Conservation (phyloP, 1,140 invertebrate species). For the Eumeta japonica region DNA sequence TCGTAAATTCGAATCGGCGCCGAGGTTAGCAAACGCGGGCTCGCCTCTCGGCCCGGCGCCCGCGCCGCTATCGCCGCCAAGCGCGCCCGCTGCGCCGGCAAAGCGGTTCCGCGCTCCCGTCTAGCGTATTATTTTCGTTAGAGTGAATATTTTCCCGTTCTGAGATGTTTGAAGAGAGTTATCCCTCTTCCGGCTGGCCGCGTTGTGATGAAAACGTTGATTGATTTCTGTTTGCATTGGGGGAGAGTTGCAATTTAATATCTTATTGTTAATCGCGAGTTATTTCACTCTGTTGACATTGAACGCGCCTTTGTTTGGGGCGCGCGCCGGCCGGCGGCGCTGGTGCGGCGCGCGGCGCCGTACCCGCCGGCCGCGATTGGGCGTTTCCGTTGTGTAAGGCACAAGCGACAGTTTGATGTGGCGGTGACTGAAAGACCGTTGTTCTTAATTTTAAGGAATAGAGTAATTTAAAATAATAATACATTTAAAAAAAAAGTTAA, state of each 20-base stretch:
- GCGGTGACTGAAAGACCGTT: no score
- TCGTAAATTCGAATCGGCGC: no score
- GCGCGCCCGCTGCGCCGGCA: neutral
- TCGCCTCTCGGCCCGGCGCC: no score
- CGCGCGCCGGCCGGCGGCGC: neutral
- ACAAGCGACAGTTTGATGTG: no score
- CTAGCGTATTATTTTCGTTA: neutral
- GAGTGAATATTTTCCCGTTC: conserved; percentile 30
- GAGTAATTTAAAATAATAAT: no score
- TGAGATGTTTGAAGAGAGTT: conserved; percentile 42
- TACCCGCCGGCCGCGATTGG: no score
- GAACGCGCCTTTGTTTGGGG: neutral
- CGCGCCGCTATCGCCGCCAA: no score
- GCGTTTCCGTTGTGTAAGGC: no score
- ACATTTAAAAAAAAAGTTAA: no score
- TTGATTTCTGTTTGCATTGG: conserved; percentile 51
- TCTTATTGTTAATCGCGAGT: conserved; percentile 47
- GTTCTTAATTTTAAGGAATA: no score
- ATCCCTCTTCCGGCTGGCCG: conserved; percentile 30
- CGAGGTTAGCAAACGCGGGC: no score
- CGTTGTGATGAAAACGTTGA: conserved; percentile 37
- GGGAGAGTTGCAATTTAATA: conserved; percentile 50
- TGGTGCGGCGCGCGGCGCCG: neutral
- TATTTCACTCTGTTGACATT: neutral
- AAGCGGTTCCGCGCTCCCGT: neutral